Evolutionary conservation across 2,113 vertebrate genomes (phyloP), one percentile per base, ranked within the genome.

Genomic region (Ctenodactylus gundi): DNA sequence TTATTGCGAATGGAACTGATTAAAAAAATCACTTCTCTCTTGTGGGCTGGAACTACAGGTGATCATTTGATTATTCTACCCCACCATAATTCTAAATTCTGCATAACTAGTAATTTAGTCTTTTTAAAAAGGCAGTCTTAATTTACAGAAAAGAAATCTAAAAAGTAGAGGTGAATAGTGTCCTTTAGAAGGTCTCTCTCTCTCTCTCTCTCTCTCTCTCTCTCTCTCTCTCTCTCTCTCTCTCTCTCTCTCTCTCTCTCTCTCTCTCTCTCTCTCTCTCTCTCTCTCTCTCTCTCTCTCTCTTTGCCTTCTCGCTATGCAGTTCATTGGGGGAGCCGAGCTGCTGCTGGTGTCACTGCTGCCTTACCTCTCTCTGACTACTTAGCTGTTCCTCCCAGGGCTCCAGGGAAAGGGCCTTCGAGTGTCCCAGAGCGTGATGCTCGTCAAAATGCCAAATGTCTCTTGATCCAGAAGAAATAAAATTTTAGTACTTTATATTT

Each of bases 341-440:
- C 23, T 34, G 12, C n/a, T 53, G 34, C 31, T 64, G 39, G n/a
- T 46, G 17, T n/a, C n/a, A 53, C 31, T 5, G 44, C 21, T 6
- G 20, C 31, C 31, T 51, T 14, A 5, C n/a, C 4, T 31, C 15
- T 15, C 46, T 36, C 7, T 31, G 9, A 11, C 51, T 27, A 1
- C 8, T n/a, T 7, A 4, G n/a, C 14, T 10, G 1, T 4, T 7
- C 27, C 58, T 27, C 20, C 75, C 14, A 0, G 17, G 27, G 44
- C 6, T 6, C 72, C 17, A 11, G 58, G 82, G 87, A 55, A 64
- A 6, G 8, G 39, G 68, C 20, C 8, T 21, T 6, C 36, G 25
- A 12, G 7, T 27, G 25, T 77, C 41, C 31, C 36, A 34, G 0
- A 58, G 27, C 39, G 10, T 55, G 14, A 41, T 36, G 49, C 34